Evolutionary conservation across 1,140 invertebrate genomes (phyloP), one percentile per base, ranked within the genome.

Genomic region (Mactra quadrangularis): DNA sequence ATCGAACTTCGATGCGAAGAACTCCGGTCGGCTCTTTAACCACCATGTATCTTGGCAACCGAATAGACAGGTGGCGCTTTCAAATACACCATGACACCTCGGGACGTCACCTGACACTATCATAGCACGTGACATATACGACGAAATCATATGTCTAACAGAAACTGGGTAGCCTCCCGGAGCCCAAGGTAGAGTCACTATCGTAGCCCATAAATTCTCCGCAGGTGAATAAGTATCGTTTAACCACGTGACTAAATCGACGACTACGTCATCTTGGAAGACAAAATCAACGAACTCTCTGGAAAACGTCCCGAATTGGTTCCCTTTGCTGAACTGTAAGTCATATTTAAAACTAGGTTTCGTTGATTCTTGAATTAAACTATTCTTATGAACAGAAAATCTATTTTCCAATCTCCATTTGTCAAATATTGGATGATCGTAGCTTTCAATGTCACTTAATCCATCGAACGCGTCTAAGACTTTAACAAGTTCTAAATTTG

Each of bases 1-100:
- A 59, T 87, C 66, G 72, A 92, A 89, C 79, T 92, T 92, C 74
- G 91, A 91, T 45, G 87, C 90, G 59, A 90, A 82, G 22, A 91
- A 71, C 38, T 91, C 68, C 13, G 86, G 89, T 38, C 85, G 78
- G 11, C 33, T 75, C 11, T 78, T 17, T 17, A 92, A 60, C 85
- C 87, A 87, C 3, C 77, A 78, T 52, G 92, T 60, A 85, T 92
- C 91, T 11, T 57, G 86, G 27, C 84, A 70, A 9, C 85, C 77
- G 38, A 68, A 45, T 19, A 60, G 35, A 13, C 66, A 70, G 50
- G 45, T 55, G 33, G 62, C 25, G 17, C 52, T 60, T 52, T 82
- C 13, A 66, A 66, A 55, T 17, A 19, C 9, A 13, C 75, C 75
- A 9, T 78, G 45, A 27, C 75, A 78, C 35, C n/a, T 9, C 33